These are phyloP conservation scores for Tribolium castaneum DNA, from an alignment of 1,140 invertebrate species.

Conservation along the genomic window DNA sequence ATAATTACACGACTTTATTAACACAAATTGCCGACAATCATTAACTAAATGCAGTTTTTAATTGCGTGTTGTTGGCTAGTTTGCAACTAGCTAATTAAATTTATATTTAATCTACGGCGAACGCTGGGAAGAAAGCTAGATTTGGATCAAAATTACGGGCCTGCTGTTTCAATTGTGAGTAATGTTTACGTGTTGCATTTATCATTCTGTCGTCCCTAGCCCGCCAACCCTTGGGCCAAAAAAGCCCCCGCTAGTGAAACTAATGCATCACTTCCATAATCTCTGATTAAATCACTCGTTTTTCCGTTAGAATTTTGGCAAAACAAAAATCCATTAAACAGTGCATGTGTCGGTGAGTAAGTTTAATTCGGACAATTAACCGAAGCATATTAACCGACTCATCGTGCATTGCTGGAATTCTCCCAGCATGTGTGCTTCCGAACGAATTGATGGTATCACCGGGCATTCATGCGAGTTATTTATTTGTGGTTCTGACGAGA, in stretches of 20 bases:
- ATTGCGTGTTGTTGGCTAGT: background rate
- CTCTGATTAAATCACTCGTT: background rate
- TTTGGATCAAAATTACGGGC: background rate
- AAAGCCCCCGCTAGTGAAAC: background rate
- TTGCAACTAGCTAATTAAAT: background rate
- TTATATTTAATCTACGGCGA: background rate
- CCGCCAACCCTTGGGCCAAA: background rate
- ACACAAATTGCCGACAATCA: background rate
- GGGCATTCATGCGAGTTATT: background rate
- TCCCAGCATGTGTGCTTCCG: background rate
- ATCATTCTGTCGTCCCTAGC: background rate
- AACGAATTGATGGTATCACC: background rate
- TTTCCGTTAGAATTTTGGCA: background rate
- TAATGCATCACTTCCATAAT: background rate
- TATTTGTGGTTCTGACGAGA: background rate
- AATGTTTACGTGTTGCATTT: background rate
- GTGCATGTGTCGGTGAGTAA: background rate
- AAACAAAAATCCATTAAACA: background rate
- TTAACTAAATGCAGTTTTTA: no score
- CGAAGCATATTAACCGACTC: background rate
- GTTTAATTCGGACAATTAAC: background rate
- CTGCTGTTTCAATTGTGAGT: background rate
- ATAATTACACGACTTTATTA: background rate
- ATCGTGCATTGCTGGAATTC: background rate
- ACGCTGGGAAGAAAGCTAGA: background rate